Evolutionary conservation across 1,140 invertebrate species (phyloP).

Genomic region (Drosophila bocki): DNA sequence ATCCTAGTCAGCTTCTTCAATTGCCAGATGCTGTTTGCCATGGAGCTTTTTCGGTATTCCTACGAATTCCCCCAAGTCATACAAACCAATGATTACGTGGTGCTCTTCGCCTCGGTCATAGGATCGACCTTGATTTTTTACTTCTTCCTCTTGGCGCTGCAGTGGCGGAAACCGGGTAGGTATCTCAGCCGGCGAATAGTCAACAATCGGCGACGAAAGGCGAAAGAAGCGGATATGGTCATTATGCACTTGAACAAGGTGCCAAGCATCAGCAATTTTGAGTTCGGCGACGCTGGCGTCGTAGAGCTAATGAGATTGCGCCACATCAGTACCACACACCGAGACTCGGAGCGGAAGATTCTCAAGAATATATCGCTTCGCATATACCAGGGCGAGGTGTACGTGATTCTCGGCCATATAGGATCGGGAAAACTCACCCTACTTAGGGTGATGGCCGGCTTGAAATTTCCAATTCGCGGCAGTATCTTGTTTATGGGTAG

Average conservation of each 20-base stretch:
- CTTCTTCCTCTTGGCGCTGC: constrained; percentile 32
- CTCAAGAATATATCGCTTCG: constrained; percentile 90
- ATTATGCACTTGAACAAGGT: constrained; percentile 21
- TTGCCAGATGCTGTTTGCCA: constrained; percentile 60
- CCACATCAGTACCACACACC: constrained; percentile 53
- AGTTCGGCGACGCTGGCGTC: constrained; percentile 62
- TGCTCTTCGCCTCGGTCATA: constrained; percentile 37
- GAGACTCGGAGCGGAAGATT: constrained; percentile 85
- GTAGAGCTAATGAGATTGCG: constrained; percentile 53
- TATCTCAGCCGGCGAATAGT: constrained; percentile 51
- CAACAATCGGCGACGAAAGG: constrained; percentile 13
- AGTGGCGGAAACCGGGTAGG: constrained; percentile 58
- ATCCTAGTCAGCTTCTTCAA: constrained; percentile 63
- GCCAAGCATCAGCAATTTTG: constrained; percentile 63
- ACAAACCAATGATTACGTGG: constrained; percentile 4
- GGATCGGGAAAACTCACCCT: constrained; percentile 90
- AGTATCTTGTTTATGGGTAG: constrained; percentile 27
- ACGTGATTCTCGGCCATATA: constrained; percentile 91
- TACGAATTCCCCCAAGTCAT: constrained; percentile 16
- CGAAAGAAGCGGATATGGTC: background rate
- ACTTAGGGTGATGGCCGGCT: constrained; percentile 92
- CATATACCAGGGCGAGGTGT: constrained; percentile 88
- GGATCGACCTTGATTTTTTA: constrained; percentile 25
- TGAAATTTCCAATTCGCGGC: constrained; percentile 86
- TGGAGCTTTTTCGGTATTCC: constrained; percentile 45